A percentile compares a stretch with the other conserved stretches of the same genome.
phyloP scores from a whole-genome alignment of 2,113 vertebrate genomes.

The Stigmatopora argus region DNA sequence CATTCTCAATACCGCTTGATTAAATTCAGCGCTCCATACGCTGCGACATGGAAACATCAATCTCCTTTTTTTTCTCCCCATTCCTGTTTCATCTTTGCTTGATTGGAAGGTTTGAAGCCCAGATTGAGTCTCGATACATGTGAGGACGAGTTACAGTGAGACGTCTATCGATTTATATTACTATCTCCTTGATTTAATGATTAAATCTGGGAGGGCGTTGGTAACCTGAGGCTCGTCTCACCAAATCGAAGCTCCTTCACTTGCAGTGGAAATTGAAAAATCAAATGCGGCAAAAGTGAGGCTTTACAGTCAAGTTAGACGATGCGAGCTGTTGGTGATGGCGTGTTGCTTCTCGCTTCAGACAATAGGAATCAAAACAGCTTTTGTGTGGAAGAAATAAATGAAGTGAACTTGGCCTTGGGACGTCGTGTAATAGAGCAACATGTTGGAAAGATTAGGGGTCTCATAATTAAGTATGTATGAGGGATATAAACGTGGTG shows the following conservation, averaged over 20 bases:
- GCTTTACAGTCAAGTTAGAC: no score
- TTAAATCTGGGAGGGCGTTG: conserved; percentile 11
- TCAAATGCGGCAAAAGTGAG: neutral
- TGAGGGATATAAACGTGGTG: no score
- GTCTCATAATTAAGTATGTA: no score
- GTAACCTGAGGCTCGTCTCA: conserved; percentile 12
- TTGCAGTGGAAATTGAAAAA: neutral
- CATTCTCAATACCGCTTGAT: conserved; percentile 22
- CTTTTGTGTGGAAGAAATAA: no score
- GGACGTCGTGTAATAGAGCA: no score
- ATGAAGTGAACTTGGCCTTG: no score
- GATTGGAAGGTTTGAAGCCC: conserved; percentile 42
- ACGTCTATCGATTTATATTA: conserved; percentile 31
- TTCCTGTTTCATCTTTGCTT: conserved; percentile 10
- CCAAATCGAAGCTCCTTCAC: neutral
- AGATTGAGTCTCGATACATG: conserved; percentile 35
- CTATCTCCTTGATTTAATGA: conserved; percentile 35
- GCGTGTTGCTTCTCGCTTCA: no score
- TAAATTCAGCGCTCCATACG: conserved; percentile 27
- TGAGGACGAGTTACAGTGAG: conserved; percentile 24
- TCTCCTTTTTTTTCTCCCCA: conserved; percentile 4
- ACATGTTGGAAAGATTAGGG: no score
- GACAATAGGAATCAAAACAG: no score
- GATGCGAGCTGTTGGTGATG: neutral
- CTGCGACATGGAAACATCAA: conserved; percentile 34